These are phyloP conservation scores for Corythaeola cristata DNA, from an alignment of 2,113 vertebrate genomes.

Conservation along the genomic window DNA sequence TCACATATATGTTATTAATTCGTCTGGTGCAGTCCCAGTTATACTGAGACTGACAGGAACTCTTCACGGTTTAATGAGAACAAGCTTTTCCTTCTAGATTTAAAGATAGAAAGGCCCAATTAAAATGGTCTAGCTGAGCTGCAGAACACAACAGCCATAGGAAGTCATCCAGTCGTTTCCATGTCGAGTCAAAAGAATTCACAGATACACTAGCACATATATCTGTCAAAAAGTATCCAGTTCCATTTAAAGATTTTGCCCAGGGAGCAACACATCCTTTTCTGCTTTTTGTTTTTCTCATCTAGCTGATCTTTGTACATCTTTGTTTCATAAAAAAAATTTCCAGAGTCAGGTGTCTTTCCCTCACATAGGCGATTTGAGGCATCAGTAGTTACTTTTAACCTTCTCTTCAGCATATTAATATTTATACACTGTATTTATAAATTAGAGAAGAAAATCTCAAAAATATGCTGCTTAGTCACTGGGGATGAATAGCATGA, in stretches of 20 bases:
- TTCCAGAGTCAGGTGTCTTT: neutral
- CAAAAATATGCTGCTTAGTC: constrained; percentile 34
- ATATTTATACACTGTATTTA: constrained; percentile 28
- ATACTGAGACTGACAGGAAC: neutral
- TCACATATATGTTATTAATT: neutral
- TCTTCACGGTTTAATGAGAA: neutral
- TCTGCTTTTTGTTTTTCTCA: neutral
- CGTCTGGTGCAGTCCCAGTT: neutral
- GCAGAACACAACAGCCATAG: neutral
- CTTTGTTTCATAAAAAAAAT: neutral
- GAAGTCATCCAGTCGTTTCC: neutral
- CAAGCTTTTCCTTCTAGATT: neutral
- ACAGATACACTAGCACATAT: neutral
- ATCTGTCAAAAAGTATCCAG: neutral
- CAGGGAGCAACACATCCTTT: neutral
- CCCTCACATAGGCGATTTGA: neutral
- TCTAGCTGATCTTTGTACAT: neutral
- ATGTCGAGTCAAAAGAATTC: neutral
- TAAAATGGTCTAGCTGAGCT: neutral
- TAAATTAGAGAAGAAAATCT: constrained; percentile 47
- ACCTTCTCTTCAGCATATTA: constrained; percentile 20
- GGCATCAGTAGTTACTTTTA: neutral
- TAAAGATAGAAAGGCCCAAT: neutral
- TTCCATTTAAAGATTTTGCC: neutral
- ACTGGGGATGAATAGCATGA: constrained; percentile 11